A percentile compares a stretch with the other conserved stretches of the same genome.
phyloP scores from a whole-genome alignment of 2,113 vertebrate species.

The Nesogale talazaci region DNA sequence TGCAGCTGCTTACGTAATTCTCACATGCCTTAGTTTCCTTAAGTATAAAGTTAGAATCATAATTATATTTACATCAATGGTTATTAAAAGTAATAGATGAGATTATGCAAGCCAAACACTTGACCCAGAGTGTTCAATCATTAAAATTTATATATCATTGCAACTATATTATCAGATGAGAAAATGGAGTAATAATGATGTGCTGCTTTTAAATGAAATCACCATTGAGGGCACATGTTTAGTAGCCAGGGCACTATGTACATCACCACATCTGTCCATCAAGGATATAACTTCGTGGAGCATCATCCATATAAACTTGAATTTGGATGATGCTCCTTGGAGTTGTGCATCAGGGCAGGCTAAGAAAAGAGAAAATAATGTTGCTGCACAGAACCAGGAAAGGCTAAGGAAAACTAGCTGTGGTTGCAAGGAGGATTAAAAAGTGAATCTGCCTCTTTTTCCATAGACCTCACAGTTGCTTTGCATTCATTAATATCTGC shows the following conservation, averaged over 20 bases:
- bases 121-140: background rate
- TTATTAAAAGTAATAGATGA: background rate
- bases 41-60: background rate
- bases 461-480: background rate
- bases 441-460: background rate
- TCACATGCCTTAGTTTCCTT: background rate
- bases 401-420: no score
- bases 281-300: rapidly evolving
- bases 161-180: background rate
- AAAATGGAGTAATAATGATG: background rate
- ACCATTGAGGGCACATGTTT: background rate
- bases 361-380: no score
- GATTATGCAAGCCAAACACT: background rate
- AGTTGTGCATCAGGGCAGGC: no score
- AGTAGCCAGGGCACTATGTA: background rate
- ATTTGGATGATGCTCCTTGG: background rate
- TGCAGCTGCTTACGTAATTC: background rate
- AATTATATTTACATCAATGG: background rate
- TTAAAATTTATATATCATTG: background rate
- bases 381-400: no score
- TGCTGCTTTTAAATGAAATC: background rate
- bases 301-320: background rate
- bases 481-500: background rate
- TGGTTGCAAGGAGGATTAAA: background rate
- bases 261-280: background rate